These are phyloP conservation scores for Drosophila eohydei DNA, from an alignment of 2,888 invertebrate genomes.

Conservation along the genomic window DNA sequence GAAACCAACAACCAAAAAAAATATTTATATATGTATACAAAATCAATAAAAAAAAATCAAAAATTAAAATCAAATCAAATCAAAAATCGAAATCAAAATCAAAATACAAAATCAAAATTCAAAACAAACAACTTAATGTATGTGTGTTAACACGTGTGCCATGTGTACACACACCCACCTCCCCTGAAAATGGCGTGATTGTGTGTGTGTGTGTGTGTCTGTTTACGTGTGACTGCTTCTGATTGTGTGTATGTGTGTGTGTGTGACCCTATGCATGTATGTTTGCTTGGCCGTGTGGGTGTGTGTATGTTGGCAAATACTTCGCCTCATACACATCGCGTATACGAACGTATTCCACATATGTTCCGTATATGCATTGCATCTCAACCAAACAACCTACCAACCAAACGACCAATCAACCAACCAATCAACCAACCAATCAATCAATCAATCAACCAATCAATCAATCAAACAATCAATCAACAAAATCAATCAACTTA, in stretches of 20 bases:
- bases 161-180: constrained; percentile 62
- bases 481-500: constrained; percentile 28
- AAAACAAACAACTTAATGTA: constrained; percentile 43
- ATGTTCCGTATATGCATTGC: constrained; percentile 38
- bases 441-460: constrained; percentile 15
- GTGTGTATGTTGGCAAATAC: constrained; percentile 56
- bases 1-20: constrained; percentile 56
- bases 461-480: constrained; percentile 2
- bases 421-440: constrained; percentile 1
- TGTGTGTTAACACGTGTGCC: constrained; percentile 33
- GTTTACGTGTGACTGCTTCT: neutral
- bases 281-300: constrained; percentile 37
- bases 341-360: constrained; percentile 34
- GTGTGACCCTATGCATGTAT: constrained; percentile 3
- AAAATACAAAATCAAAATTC: constrained; percentile 40
- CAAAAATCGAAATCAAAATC: constrained; percentile 43
- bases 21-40: constrained; percentile 36
- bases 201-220: constrained; percentile 6
- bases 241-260: constrained; percentile 1
- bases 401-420: neutral
- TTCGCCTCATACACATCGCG: constrained; percentile 40
- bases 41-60: constrained; percentile 45
- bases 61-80: constrained; percentile 42
- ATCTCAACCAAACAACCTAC: constrained; percentile 31
- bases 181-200: constrained; percentile 15